Conservation (phyloP, 1,140 invertebrate genomes). For the Triops cancriformis region DNA sequence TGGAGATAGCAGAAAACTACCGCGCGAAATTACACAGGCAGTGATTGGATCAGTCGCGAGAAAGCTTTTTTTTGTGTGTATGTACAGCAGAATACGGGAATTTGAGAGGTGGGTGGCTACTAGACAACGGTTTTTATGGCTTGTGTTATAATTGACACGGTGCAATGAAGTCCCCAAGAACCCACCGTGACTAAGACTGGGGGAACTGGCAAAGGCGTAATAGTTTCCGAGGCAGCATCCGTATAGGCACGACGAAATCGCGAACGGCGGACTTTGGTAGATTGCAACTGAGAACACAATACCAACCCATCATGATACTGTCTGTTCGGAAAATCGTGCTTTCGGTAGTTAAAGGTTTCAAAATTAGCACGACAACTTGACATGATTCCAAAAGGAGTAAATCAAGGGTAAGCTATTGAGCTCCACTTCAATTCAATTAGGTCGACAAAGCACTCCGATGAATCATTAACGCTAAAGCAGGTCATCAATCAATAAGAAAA, state of each 20-base stretch:
- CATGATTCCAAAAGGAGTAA: not conserved
- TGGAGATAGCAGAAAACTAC: no score
- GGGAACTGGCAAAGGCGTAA: constrained; percentile 25
- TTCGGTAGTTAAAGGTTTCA: not conserved
- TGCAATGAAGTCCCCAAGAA: not conserved
- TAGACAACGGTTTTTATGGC: not conserved
- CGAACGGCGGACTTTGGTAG: constrained; percentile 27
- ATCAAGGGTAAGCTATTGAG: not conserved
- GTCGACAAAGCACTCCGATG: not conserved
- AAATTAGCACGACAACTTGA: not conserved
- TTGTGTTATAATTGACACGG: not conserved
- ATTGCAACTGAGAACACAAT: constrained; percentile 26
- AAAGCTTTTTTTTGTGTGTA: not conserved
- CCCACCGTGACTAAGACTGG: constrained; percentile 27
- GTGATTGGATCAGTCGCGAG: not conserved
- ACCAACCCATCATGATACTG: not conserved
- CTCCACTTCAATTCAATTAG: not conserved
- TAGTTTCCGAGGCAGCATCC: constrained; percentile 28
- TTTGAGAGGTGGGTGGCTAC: not conserved
- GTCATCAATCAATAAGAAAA: not conserved
- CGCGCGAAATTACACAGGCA: not conserved
- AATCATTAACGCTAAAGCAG: not conserved
- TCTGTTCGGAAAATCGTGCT: not conserved
- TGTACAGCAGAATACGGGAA: not conserved
- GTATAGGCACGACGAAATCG: constrained; percentile 29